phyloP scores from a whole-genome alignment of 2,797 vertebrate genomes.

The Pipistrellus kuhlii region DNA sequence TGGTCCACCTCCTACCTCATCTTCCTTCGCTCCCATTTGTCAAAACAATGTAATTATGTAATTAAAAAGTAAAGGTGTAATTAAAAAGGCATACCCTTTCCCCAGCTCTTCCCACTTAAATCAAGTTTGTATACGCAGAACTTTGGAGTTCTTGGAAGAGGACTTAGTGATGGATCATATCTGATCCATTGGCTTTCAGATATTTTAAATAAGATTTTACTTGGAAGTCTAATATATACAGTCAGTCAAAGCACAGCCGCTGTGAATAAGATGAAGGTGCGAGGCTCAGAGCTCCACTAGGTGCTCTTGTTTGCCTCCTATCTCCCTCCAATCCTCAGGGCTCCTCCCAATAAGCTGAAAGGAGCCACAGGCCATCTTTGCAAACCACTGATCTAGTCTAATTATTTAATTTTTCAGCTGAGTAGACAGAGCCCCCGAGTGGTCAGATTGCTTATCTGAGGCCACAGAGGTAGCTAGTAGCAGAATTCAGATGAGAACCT shows the following conservation, averaged over 20 bases:
- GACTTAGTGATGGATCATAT: constrained; percentile 13
- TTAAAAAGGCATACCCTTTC: constrained; percentile 53
- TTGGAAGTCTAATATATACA: constrained; percentile 36
- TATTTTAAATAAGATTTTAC: constrained; percentile 63
- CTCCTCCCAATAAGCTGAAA: constrained; percentile 41
- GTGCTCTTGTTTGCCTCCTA: constrained; percentile 63
- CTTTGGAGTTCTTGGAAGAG: constrained; percentile 51
- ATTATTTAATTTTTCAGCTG: constrained; percentile 64
- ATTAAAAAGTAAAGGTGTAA: background rate
- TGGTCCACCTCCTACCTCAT: constrained; percentile 22
- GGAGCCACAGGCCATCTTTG: constrained; percentile 54
- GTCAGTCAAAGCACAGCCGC: constrained; percentile 2
- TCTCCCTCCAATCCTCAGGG: background rate
- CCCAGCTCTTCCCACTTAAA: constrained; percentile 39
- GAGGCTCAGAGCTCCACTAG: constrained; percentile 22
- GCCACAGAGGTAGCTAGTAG: constrained; percentile 60
- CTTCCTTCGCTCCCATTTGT: constrained; percentile 41
- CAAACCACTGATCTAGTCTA: constrained; percentile 55
- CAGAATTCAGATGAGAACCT: constrained; percentile 61
- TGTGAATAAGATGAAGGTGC: constrained; percentile 56
- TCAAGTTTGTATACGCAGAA: constrained; percentile 34
- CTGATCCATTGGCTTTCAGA: constrained; percentile 53
- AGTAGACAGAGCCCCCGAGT: constrained; percentile 34
- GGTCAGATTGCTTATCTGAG: constrained; percentile 34
- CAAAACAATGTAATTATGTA: background rate